Percentiles rank a stretch among this genome's conserved stretches.
phyloP scores from a whole-genome alignment of 2,113 vertebrate genomes.

The Seriola rivoliana region DNA sequence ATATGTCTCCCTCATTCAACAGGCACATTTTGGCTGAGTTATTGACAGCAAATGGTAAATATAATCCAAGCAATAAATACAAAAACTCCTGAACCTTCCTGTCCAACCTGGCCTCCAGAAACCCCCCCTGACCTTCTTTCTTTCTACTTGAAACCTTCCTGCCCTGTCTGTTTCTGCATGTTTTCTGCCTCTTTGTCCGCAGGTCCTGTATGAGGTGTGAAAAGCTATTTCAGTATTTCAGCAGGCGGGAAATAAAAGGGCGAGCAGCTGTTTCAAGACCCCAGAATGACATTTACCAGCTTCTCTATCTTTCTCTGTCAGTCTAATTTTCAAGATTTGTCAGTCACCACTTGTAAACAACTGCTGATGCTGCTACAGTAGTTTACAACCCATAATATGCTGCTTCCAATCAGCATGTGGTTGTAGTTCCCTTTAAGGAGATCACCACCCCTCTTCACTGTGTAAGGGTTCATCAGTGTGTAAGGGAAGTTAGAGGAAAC shows the following conservation, averaged over 20 bases:
- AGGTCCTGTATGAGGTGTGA: conserved; percentile 42
- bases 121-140: conserved; percentile 10
- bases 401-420: too few species aligned
- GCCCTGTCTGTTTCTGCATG: not conserved
- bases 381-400: too few species aligned
- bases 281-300: not conserved
- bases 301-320: not conserved
- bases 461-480: too few species aligned
- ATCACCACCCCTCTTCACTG: too few species aligned
- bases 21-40: too few species aligned
- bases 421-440: too few species aligned
- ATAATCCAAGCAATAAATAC: too few species aligned
- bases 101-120: not conserved
- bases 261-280: not conserved
- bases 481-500: too few species aligned
- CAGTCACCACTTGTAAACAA: not conserved
- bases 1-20: too few species aligned
- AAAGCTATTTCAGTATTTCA: conserved; percentile 28
- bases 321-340: not conserved
- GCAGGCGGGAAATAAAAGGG: not conserved
- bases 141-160: not conserved
- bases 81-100: not conserved
- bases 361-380: not conserved
- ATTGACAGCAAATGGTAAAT: too few species aligned
- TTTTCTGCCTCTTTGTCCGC: conserved; percentile 9